Evolutionary conservation across 2,888 invertebrate species (phyloP).

Genomic region (Pseudanteris insignis): DNA sequence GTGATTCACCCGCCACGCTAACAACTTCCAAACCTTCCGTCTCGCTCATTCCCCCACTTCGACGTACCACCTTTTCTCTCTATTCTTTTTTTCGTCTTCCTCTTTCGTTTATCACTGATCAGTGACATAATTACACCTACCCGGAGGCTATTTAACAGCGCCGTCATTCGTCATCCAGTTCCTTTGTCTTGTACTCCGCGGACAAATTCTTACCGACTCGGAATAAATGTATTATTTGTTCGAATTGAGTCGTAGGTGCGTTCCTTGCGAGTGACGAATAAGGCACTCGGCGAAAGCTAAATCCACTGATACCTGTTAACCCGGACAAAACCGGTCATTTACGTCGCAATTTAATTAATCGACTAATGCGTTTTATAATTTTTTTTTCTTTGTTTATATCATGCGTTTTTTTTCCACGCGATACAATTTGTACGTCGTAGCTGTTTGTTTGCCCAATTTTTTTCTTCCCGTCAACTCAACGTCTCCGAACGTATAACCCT

Average conservation of each 20-base stretch:
- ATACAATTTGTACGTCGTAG: too few relatives aligned
- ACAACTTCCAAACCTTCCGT: conserved; percentile 30
- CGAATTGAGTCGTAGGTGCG: conserved; percentile 7
- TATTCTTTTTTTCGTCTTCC: conserved; percentile 42
- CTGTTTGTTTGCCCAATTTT: too few relatives aligned
- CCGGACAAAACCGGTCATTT: too few relatives aligned
- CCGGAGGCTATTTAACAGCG: conserved; percentile 57
- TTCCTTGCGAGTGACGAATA: conserved; percentile 19
- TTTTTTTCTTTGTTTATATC: too few relatives aligned
- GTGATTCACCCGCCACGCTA: conserved; percentile 59
- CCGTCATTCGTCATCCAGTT: conserved; percentile 58
- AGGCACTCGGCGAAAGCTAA: too few relatives aligned
- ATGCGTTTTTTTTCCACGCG: too few relatives aligned
- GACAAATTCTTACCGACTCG: conserved; percentile 26
- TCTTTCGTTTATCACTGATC: conserved; percentile 48
- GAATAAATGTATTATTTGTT: conserved; percentile 20
- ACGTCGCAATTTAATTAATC: too few relatives aligned
- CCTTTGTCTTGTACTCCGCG: conserved; percentile 52
- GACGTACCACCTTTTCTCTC: conserved; percentile 5
- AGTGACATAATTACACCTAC: conserved; percentile 63
- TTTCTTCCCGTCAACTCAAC: conserved; percentile 27
- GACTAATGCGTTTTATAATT: too few relatives aligned
- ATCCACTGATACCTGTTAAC: conserved; percentile 31
- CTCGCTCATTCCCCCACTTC: conserved; percentile 2
- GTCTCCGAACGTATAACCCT: conserved; percentile 27